Base-by-base conservation (phyloP, 2,888 invertebrate genomes). In the Phaonia tiefii region DNA sequence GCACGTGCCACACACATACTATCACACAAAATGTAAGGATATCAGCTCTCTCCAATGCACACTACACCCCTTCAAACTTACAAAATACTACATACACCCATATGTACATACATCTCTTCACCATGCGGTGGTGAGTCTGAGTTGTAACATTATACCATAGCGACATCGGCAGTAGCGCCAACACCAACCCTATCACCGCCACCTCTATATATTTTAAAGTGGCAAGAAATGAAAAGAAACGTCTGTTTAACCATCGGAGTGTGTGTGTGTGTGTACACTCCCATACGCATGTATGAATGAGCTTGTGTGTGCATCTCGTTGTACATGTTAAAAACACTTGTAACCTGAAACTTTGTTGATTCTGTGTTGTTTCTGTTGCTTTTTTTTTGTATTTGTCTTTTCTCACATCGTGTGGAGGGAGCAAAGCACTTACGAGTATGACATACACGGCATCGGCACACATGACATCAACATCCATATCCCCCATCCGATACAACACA, bases 1-100 rank as follows among this genome's bases (percentile, higher is more conserved):
- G 69, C 76, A 77, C 80, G 80, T 80, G 80, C 74, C 76, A 74
- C 70, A 80, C 56, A 71, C 60, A 66, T 25, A 44, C 20, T 5
- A 8, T 31, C 20, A 31, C 51, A 69, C 42, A n/a, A 65, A 5
- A 54, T 8, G n/a, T 25, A 54, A 11, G n/a, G n/a, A n/a, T n/a
- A 20, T 13, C 22, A 22, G 13, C 8, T 22, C 39, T 20, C 60
- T 17, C 39, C n/a, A n/a, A 2, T 3, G 4, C 13, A 11, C 5
- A n/a, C n/a, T 17, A 49, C 49, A 49, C 51, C 4, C 22, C 17
- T 20, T 20, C 22, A 51, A 7, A 20, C 51, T 20, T 20, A 22
- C 22, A 51, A 20, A 17, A 51, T 20, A 51, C n/a, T n/a, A n/a
- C n/a, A n/a, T n/a, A n/a, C n/a, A n/a, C n/a, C n/a, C n/a, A n/a